Conservation (phyloP, 2,113 vertebrate species). For the Psittacus erithacus region DNA sequence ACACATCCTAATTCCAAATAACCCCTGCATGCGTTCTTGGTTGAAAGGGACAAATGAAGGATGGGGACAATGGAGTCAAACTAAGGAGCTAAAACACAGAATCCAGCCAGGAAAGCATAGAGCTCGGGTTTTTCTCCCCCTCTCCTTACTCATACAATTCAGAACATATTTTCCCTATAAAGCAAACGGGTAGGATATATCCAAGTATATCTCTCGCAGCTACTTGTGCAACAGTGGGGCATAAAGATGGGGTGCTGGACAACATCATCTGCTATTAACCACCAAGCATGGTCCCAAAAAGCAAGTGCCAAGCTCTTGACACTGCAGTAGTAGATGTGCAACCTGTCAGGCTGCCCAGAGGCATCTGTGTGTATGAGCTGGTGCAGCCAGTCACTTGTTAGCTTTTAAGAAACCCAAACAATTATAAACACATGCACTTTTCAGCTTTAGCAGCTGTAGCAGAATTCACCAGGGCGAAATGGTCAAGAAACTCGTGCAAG, state of each 20-base stretch:
- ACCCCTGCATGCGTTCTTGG: not conserved
- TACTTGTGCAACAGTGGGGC: not conserved
- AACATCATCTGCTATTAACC: not conserved
- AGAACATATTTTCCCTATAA: slow-evolving; percentile 31
- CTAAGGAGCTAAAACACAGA: not conserved
- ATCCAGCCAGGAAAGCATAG: slow-evolving; percentile 11
- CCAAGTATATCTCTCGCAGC: not conserved
- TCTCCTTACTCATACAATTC: not conserved
- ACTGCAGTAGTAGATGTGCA: not conserved
- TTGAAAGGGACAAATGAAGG: slow-evolving; percentile 26
- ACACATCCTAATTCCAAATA: slow-evolving; percentile 4
- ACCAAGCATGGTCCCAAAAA: not conserved
- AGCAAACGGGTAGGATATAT: not conserved
- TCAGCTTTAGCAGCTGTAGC: not conserved
- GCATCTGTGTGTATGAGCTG: not conserved
- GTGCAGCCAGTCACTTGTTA: not conserved
- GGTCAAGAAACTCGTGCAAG: not conserved
- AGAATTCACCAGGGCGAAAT: not conserved
- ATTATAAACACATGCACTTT: not conserved
- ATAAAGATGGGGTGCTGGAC: not conserved
- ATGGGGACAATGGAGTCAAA: not conserved
- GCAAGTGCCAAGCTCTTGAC: not conserved
- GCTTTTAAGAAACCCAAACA: not conserved
- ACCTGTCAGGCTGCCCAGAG: not conserved
- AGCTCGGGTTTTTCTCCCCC: not conserved